Evolutionary conservation across 2,888 invertebrate genomes (phyloP), one percentile per base, ranked within the genome.

Genomic region (Folsomia candida): DNA sequence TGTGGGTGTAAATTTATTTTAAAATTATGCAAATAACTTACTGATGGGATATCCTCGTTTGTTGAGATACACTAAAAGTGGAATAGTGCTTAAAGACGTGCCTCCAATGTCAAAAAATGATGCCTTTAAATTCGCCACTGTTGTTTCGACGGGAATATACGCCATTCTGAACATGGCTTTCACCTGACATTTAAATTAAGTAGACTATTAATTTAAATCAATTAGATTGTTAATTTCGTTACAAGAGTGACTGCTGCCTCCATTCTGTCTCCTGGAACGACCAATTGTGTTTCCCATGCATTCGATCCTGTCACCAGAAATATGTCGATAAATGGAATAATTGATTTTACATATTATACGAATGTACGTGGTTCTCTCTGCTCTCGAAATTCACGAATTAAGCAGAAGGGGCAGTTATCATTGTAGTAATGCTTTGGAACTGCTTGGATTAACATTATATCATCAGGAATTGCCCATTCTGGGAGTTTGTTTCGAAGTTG

Each of bases 391-490:
- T 27, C 2, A 22, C 63, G 51, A 3, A 68, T 68, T 4, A 68
- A n/a, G 27, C 68, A 68, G 20, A 47, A 22, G 2, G 62, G 68
- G 54, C 68, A 63, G 2, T 60, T 22, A 2, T 29, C 20, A n/a
- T 59, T 27, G 18, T 57, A 6, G 11, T 25, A 6, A 67, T 22
- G 22, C 58, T 18, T n/a, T 67, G 67, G 20, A 24, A 65, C 14
- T 24, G 2, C 25, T 3, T 28, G 11, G 1, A 71, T 24, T 2
- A 71, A 37, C 27, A 54, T 51, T 9, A 72, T 62, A 29, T 69
- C 72, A 29, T 72, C 69, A 1, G 72, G 72, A 25, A 72, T 37
- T 18, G 69, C 67, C 62, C 58, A 72, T n/a, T 69, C 67, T 2
- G 72, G 72, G 2, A 72, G 18, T 2, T 27, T 37, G 3, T 54